Evolutionary conservation across 2,797 vertebrate species (phyloP).

Genomic region (Betta splendens): DNA sequence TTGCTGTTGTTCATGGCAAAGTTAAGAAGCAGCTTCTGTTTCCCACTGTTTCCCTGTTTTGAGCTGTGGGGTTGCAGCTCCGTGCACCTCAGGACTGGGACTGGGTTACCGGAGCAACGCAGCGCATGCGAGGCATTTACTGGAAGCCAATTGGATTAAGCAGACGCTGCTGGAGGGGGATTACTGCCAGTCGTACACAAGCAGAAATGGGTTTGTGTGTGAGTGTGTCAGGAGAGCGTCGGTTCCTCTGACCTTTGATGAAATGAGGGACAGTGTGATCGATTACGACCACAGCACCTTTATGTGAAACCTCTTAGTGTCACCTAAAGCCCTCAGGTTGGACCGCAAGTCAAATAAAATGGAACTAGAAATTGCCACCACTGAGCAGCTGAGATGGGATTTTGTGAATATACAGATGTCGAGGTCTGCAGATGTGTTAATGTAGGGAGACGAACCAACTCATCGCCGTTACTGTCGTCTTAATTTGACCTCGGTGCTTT

Average conservation of each 20-base stretch:
- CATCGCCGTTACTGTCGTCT: neutral
- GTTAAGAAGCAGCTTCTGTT: neutral
- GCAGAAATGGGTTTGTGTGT: slow-evolving; percentile 13
- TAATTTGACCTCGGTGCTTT: slow-evolving; percentile 21
- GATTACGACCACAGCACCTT: slow-evolving; percentile 42
- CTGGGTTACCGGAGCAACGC: slow-evolving; percentile 69
- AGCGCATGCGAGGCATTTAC: slow-evolving; percentile 58
- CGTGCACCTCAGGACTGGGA: slow-evolving; percentile 26
- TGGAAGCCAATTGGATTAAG: slow-evolving; percentile 70
- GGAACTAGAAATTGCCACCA: neutral
- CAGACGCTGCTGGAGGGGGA: slow-evolving; percentile 50
- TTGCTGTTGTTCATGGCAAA: neutral
- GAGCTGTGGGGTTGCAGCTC: slow-evolving; percentile 16
- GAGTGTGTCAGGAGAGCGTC: slow-evolving; percentile 17
- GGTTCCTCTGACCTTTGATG: slow-evolving; percentile 56
- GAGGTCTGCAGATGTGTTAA: neutral
- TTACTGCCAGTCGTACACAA: slow-evolving; percentile 46
- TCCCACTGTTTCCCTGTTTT: neutral
- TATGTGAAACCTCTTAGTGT: neutral
- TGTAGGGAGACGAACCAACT: neutral
- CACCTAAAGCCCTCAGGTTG: too few relatives aligned
- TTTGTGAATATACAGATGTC: neutral
- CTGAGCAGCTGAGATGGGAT: neutral
- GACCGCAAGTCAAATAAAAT: neutral
- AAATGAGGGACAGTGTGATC: slow-evolving; percentile 43